Percentiles rank a stretch among this genome's conserved stretches.
Conservation (phyloP, 2,888 invertebrate species). For the Leptopilina syphax region DNA sequence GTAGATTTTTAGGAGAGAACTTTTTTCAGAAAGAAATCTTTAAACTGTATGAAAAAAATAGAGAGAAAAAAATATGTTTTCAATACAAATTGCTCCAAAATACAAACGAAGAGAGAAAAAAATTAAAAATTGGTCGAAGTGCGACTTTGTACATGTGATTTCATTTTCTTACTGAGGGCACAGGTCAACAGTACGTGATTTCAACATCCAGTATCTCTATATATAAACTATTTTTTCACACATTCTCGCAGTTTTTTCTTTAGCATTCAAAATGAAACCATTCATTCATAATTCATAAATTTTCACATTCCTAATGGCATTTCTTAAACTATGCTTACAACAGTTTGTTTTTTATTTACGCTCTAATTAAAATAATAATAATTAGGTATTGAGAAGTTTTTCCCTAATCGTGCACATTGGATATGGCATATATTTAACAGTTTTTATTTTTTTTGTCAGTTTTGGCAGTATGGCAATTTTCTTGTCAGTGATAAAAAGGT, state of each 20-base stretch:
- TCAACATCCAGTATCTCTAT: conserved; percentile 71
- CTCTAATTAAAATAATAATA: conserved; percentile 70
- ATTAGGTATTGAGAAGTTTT: conserved; percentile 69
- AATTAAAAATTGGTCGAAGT: conserved; percentile 55
- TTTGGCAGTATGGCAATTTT: conserved; percentile 76
- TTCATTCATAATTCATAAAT: conserved; percentile 60
- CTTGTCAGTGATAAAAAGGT: conserved; percentile 68
- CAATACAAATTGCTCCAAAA: neutral
- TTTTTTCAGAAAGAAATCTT: too few species aligned
- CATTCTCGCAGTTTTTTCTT: conserved; percentile 49
- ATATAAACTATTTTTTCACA: conserved; percentile 58
- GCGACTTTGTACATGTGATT: conserved; percentile 70
- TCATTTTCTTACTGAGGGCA: conserved; percentile 61
- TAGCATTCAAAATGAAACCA: conserved; percentile 66
- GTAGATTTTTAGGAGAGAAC: too few species aligned
- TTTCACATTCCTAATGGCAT: conserved; percentile 64
- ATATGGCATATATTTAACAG: conserved; percentile 68
- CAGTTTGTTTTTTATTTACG: conserved; percentile 64
- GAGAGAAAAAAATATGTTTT: neutral
- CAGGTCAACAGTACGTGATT: conserved; percentile 69
- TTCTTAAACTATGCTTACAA: conserved; percentile 67
- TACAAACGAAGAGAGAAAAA: neutral
- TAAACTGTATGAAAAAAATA: neutral
- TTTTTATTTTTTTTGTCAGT: conserved; percentile 63
- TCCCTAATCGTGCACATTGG: conserved; percentile 72